These are phyloP conservation scores for Sycobia sp. DNA, from an alignment of 1,140 invertebrate species.

Conservation along the genomic window DNA sequence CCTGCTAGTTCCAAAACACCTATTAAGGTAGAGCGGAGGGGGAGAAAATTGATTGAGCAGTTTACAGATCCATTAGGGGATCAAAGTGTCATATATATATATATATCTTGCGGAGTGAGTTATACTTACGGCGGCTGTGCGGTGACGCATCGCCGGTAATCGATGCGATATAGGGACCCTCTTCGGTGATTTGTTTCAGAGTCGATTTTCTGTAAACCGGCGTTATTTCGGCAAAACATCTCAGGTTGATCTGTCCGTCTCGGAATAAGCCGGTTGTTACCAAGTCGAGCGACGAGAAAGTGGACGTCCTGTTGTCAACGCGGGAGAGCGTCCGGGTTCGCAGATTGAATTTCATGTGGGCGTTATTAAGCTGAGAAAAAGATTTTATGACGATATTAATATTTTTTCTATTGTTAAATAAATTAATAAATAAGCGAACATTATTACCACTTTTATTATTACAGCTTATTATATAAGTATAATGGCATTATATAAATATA, in stretches of 20 bases:
- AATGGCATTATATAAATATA: too few relatives aligned
- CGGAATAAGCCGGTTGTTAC: conserved; percentile 50
- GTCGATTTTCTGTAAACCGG: conserved; percentile 50
- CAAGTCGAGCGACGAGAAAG: conserved; percentile 49
- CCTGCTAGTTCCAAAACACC: too few relatives aligned
- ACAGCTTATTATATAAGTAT: too few relatives aligned
- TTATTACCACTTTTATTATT: too few relatives aligned
- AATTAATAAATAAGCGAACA: too few relatives aligned
- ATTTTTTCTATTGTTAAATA: neutral
- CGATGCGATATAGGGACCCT: conserved; percentile 51
- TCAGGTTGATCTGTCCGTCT: conserved; percentile 44
- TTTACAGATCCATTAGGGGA: neutral
- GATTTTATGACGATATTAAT: neutral
- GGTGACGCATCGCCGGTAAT: conserved; percentile 57
- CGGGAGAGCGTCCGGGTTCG: neutral
- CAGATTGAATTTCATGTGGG: conserved; percentile 40
- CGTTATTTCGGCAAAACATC: conserved; percentile 52
- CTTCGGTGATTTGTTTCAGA: conserved; percentile 51
- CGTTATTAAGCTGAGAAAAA: conserved; percentile 44
- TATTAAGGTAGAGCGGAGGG: too few relatives aligned
- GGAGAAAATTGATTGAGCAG: neutral
- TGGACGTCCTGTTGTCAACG: conserved; percentile 38
- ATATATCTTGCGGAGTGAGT: neutral
- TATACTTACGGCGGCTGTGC: conserved; percentile 54
- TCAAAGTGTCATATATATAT: neutral